Conservation (phyloP, 64 coral and sea anemone species). For the Astreopora myriophthalma region DNA sequence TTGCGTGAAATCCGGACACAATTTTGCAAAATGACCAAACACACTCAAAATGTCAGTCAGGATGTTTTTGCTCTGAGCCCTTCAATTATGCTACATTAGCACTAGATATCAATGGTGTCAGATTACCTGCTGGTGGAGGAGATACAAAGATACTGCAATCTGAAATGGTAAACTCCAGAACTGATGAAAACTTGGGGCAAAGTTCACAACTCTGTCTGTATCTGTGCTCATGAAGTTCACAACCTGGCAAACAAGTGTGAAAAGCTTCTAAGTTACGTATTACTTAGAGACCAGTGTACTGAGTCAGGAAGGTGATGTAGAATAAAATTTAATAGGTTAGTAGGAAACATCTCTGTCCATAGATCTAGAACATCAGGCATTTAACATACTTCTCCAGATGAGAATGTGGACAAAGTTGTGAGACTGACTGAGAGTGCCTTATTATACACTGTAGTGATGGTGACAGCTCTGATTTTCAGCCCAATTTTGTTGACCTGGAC, state of each 20-base stretch:
- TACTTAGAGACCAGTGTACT: too few species aligned
- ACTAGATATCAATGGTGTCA: too few species aligned
- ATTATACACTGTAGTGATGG: slow-evolving; percentile 92
- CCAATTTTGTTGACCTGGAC: slow-evolving; percentile 95
- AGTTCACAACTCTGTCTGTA: slow-evolving; percentile 95
- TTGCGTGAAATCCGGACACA: too few species aligned
- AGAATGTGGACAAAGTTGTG: slow-evolving; percentile 80
- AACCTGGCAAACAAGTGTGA: slow-evolving; percentile 46
- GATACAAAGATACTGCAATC: slow-evolving; percentile 86
- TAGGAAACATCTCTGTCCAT: too few species aligned
- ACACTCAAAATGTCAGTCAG: too few species aligned
- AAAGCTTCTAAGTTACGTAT: not conserved
- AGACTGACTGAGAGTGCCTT: slow-evolving; percentile 85
- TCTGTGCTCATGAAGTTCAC: slow-evolving; percentile 99
- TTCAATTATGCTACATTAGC: too few species aligned
- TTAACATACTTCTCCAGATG: slow-evolving; percentile 90
- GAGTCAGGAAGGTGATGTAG: too few species aligned
- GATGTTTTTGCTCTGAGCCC: too few species aligned
- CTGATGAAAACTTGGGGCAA: slow-evolving; percentile 93
- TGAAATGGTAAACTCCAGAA: slow-evolving; percentile 99
- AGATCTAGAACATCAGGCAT: not conserved
- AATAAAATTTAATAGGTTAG: too few species aligned
- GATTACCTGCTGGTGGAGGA: slow-evolving; percentile 94
- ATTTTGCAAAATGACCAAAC: too few species aligned
- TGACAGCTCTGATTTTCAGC: slow-evolving; percentile 85